Evolutionary conservation across 2,888 invertebrate species (phyloP).

Genomic region (Ellobium chinense): DNA sequence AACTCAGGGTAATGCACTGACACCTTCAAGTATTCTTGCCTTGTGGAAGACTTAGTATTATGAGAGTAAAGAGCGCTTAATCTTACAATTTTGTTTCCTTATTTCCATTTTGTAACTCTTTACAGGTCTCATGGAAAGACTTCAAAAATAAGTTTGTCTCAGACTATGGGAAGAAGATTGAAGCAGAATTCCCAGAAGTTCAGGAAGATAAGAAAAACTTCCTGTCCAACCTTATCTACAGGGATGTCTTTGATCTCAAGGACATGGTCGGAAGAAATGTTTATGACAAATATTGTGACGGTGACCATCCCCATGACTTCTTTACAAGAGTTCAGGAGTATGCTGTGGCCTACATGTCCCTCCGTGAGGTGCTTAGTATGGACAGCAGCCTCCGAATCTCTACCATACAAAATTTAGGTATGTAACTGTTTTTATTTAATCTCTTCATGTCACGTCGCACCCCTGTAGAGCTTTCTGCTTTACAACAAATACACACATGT

Average conservation of each 20-base stretch:
- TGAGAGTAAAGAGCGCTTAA: too few species aligned
- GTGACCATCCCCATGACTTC: slow-evolving; percentile 54
- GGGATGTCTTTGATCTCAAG: slow-evolving; percentile 63
- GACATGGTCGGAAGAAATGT: slow-evolving; percentile 48
- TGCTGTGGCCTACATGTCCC: slow-evolving; percentile 69
- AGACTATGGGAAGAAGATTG: slow-evolving; percentile 65
- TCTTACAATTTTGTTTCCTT: too few species aligned
- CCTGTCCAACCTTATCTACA: slow-evolving; percentile 64
- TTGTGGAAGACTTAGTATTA: too few species aligned
- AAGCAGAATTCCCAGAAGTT: slow-evolving; percentile 55
- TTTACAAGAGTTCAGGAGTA: slow-evolving; percentile 70
- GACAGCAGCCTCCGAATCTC: slow-evolving; percentile 66
- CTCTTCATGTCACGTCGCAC: too few species aligned
- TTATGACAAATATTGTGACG: slow-evolving; percentile 60
- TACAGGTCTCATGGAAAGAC: slow-evolving; percentile 59
- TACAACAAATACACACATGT: too few species aligned
- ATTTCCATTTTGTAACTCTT: too few species aligned
- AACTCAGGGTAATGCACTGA: too few species aligned
- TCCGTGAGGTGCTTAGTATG: slow-evolving; percentile 71
- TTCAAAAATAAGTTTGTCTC: slow-evolving; percentile 63
- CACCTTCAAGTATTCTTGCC: too few species aligned
- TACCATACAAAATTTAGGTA: slow-evolving; percentile 72
- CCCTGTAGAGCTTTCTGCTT: too few species aligned
- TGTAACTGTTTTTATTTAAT: slow-evolving; percentile 35
- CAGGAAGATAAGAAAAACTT: slow-evolving; percentile 59